Evolutionary conservation across 2,888 invertebrate genomes (phyloP).

Genomic region (Archips crataeganus): DNA sequence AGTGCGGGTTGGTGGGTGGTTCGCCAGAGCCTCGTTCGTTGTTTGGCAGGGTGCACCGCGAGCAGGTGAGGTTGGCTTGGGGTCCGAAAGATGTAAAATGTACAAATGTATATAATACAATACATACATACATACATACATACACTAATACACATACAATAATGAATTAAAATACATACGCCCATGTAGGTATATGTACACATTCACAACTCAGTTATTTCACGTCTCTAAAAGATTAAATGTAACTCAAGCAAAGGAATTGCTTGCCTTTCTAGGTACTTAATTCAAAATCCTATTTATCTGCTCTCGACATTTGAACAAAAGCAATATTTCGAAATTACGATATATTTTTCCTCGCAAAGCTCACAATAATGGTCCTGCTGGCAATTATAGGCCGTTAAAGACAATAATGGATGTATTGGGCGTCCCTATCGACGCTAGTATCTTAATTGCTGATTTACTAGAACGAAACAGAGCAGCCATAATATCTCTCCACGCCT

Average conservation of each 20-base stretch:
- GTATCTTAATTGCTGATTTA: constrained; percentile 76
- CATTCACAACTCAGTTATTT: too few species aligned
- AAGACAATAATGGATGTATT: constrained; percentile 67
- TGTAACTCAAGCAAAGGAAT: neutral
- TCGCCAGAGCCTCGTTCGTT: too few species aligned
- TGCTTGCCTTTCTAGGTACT: neutral
- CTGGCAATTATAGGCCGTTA: constrained; percentile 70
- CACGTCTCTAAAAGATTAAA: neutral
- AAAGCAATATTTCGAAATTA: constrained; percentile 55
- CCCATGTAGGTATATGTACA: too few species aligned
- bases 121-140: too few species aligned
- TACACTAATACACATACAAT: too few species aligned
- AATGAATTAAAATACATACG: too few species aligned
- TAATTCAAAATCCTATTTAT: constrained; percentile 33
- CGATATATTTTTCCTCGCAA: constrained; percentile 62
- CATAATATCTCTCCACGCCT: constrained; percentile 37
- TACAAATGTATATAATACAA: too few species aligned
- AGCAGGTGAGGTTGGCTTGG: too few species aligned
- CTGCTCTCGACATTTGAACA: constrained; percentile 18
- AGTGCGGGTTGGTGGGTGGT: too few species aligned
- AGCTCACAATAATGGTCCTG: constrained; percentile 63
- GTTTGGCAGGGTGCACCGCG: too few species aligned
- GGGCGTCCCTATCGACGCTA: constrained; percentile 58
- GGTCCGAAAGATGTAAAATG: too few species aligned
- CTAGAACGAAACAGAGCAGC: constrained; percentile 55